Conservation (phyloP, 2,797 vertebrate genomes). For the Hydrophis major region DNA sequence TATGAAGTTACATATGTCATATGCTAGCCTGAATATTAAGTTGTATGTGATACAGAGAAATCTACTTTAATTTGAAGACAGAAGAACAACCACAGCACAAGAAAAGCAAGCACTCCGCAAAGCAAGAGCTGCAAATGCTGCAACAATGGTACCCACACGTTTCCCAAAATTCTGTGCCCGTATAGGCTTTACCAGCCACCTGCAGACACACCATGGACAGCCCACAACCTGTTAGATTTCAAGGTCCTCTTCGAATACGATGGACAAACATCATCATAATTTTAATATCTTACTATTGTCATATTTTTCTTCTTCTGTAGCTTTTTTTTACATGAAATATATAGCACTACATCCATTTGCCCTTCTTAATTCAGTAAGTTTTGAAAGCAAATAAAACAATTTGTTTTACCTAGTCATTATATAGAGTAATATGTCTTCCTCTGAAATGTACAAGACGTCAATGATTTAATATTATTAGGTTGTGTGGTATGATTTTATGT, state of each 20-base stretch:
- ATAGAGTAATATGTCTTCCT: background rate
- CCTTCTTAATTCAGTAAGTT: background rate
- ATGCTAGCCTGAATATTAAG: background rate
- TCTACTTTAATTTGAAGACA: background rate
- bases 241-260: too few species aligned
- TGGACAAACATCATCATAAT: background rate
- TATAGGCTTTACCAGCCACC: too few species aligned
- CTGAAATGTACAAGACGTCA: background rate
- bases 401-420: background rate
- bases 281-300: background rate
- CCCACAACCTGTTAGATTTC: too few species aligned
- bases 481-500: background rate
- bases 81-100: too few species aligned
- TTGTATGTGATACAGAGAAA: background rate
- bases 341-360: background rate
- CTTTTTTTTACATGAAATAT: background rate
- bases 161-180: too few species aligned
- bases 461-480: background rate
- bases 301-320: background rate
- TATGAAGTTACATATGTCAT: slow-evolving; percentile 29
- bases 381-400: background rate
- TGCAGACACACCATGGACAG: too few species aligned
- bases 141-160: too few species aligned
- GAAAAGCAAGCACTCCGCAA: too few species aligned
- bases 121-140: too few species aligned